A percentile compares a stretch with the other conserved stretches of the same genome.
Evolutionary conservation across 2,888 invertebrate species (phyloP).

Genomic region (Leucoma salicis): DNA sequence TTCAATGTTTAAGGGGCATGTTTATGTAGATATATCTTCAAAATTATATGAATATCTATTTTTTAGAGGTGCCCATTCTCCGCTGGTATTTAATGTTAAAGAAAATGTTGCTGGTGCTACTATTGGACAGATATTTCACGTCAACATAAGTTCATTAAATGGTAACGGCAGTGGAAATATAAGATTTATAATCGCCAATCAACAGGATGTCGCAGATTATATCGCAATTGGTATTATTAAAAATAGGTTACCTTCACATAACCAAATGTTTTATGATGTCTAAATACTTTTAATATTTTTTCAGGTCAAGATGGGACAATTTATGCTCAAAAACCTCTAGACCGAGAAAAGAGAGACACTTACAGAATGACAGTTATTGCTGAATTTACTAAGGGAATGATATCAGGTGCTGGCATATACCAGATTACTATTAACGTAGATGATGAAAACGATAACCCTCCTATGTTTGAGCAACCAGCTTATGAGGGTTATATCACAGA

Average conservation of each 20-base stretch:
- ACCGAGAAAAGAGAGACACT: conserved; percentile 87
- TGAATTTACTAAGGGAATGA: conserved; percentile 87
- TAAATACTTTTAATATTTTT: not conserved
- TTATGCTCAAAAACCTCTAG: conserved; percentile 88
- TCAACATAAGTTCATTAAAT: conserved; percentile 62
- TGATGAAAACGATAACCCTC: conserved; percentile 94
- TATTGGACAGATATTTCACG: conserved; percentile 87
- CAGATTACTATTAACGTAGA: conserved; percentile 91
- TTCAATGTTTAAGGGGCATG: conserved; percentile 1
- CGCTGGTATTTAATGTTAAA: conserved; percentile 88
- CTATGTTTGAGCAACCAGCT: conserved; percentile 85
- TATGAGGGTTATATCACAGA: conserved; percentile 91
- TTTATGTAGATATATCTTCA: not conserved
- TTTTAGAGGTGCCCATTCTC: conserved; percentile 86
- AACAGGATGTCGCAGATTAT: conserved; percentile 90
- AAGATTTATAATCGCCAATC: conserved; percentile 90
- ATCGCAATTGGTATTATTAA: conserved; percentile 85
- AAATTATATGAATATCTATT: not conserved
- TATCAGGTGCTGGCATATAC: conserved; percentile 88
- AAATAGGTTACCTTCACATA: no score
- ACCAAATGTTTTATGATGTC: not conserved
- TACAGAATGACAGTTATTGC: conserved; percentile 91
- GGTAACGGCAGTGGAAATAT: conserved; percentile 73
- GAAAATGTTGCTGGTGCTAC: conserved; percentile 89
- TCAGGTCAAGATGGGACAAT: conserved; percentile 87